Conservation (phyloP, 2,113 vertebrate species). For the Rhegmatorhina hoffmannsi region DNA sequence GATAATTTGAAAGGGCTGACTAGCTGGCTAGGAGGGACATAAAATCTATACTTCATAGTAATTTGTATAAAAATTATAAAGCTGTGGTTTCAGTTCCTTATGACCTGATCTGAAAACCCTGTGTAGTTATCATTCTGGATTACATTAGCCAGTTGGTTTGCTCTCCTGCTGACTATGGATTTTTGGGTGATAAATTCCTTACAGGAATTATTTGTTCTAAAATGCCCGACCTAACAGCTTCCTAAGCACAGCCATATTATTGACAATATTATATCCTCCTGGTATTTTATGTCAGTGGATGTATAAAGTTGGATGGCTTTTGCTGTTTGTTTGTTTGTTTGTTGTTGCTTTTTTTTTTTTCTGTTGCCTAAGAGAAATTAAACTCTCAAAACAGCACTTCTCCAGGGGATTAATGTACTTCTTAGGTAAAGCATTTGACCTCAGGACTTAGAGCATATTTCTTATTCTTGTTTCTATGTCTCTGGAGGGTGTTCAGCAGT, state of each 20-base stretch:
- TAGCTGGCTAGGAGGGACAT: neutral
- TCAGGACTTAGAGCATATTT: neutral
- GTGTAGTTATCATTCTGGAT: neutral
- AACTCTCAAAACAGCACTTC: neutral
- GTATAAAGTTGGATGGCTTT: neutral
- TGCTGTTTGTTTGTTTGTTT: neutral
- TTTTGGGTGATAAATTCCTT: neutral
- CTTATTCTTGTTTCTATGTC: neutral
- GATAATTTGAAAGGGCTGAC: neutral
- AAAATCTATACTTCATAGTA: neutral
- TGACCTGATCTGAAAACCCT: neutral
- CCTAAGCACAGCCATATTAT: neutral
- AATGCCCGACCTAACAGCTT: neutral
- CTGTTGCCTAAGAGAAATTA: slow-evolving; percentile 12
- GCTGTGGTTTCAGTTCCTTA: neutral
- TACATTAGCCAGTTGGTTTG: neutral
- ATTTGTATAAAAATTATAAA: neutral
- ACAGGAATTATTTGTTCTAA: neutral
- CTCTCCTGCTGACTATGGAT: neutral
- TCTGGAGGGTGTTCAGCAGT: neutral
- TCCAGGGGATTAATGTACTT: slow-evolving; percentile 17
- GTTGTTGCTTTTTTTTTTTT: neutral
- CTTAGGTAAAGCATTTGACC: slow-evolving; percentile 51
- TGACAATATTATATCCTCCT: neutral
- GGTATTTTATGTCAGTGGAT: neutral